Conservation (phyloP, 1,140 invertebrate genomes). For the Anoplolepis gracilipes region DNA sequence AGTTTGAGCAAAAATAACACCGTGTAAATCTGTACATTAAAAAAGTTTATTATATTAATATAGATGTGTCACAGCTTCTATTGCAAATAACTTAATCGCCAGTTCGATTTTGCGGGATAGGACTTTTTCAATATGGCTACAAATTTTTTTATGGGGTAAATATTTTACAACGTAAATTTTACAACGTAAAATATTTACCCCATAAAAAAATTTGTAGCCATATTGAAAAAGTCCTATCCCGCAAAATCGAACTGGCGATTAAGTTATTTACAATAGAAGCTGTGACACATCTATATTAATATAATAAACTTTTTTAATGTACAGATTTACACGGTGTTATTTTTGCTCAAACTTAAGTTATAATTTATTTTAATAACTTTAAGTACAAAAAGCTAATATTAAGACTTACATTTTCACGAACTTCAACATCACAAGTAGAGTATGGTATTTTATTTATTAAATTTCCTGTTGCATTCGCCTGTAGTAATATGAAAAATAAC, state of each 20-base stretch:
- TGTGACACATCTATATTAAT: neutral
- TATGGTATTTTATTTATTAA: neutral
- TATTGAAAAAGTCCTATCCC: slow-evolving; percentile 21
- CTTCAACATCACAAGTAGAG: neutral
- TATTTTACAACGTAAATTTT: too few species aligned
- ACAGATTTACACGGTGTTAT: too few species aligned
- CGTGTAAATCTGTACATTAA: too few species aligned
- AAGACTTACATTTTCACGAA: slow-evolving; percentile 8
- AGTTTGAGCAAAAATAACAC: neutral
- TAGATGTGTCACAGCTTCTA: neutral
- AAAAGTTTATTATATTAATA: neutral
- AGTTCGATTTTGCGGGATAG: slow-evolving; percentile 6
- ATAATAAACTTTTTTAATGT: neutral
- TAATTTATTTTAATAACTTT: neutral
- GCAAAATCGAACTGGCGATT: neutral
- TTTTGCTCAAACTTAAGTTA: neutral
- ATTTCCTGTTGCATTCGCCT: slow-evolving; percentile 2
- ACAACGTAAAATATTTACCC: neutral
- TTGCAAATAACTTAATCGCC: neutral
- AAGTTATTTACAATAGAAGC: neutral
- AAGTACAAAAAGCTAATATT: neutral
- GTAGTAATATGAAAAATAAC: too few species aligned
- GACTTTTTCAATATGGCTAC: slow-evolving; percentile 23
- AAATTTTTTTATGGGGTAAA: slow-evolving; percentile 12
- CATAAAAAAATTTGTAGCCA: slow-evolving; percentile 8